Evolutionary conservation across 2,113 vertebrate genomes (phyloP).

Genomic region (Noturus placidus): DNA sequence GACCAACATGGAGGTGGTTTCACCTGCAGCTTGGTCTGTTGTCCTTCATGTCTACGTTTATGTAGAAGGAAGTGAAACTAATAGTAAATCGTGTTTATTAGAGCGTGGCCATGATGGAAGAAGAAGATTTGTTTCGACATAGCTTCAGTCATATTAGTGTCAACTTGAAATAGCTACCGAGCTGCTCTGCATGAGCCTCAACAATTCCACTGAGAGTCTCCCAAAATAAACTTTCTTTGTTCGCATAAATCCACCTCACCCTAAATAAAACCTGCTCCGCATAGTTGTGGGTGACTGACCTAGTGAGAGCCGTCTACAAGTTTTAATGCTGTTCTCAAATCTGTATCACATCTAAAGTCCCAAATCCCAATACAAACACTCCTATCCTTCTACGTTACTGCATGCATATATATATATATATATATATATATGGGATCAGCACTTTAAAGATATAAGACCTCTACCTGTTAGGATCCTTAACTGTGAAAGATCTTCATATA

Average conservation of each 20-base stretch:
- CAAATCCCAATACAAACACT: not conserved
- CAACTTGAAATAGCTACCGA: not conserved
- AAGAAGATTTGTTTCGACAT: not conserved
- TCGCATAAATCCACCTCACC: constrained; percentile 40
- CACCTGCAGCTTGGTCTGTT: not conserved
- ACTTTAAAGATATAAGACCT: not conserved
- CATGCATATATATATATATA: not conserved
- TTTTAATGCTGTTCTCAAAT: constrained; percentile 15
- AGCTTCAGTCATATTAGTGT: not conserved
- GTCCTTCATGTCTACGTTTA: not conserved
- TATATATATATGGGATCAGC: not conserved
- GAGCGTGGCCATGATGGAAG: not conserved
- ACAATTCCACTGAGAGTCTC: constrained; percentile 14
- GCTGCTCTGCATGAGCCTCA: not conserved
- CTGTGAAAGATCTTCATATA: not conserved
- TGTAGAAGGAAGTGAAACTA: not conserved
- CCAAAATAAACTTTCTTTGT: constrained; percentile 50
- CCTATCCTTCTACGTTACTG: constrained; percentile 8
- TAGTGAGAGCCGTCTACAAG: not conserved
- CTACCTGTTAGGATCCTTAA: not conserved
- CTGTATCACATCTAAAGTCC: not conserved
- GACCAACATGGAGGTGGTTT: not conserved
- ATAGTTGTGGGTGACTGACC: constrained; percentile 39
- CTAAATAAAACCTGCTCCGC: constrained; percentile 46
- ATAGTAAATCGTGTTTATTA: not conserved